These are phyloP conservation scores for Aselliscus stoliczkanus DNA, from an alignment of 2,797 vertebrate species.

Conservation along the genomic window DNA sequence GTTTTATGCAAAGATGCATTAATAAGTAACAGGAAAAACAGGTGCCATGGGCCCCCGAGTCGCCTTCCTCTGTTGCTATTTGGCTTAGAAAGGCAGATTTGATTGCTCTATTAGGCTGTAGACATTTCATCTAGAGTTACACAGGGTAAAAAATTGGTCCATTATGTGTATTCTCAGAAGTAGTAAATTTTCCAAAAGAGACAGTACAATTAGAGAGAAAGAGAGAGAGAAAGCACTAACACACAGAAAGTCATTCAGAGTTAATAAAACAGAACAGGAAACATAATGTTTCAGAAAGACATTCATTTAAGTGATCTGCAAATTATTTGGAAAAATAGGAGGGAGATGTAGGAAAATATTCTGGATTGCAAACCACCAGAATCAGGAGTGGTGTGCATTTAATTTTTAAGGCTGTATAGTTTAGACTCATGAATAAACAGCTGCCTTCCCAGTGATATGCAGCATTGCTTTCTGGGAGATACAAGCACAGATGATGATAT, in stretches of 20 bases:
- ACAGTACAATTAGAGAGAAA: not conserved
- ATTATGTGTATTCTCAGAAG: conserved; percentile 41
- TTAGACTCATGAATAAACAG: not conserved
- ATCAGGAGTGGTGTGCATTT: not conserved
- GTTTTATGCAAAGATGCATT: conserved; percentile 39
- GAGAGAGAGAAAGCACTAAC: not conserved
- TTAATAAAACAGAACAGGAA: conserved; percentile 51
- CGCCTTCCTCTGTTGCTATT: not conserved
- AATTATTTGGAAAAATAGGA: conserved; percentile 41
- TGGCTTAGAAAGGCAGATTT: not conserved
- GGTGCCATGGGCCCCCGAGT: not conserved
- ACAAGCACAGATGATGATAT: not conserved
- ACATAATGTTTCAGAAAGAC: not conserved
- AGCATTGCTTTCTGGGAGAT: not conserved
- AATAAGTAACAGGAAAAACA: conserved; percentile 11
- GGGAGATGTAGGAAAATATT: not conserved
- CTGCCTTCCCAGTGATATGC: not conserved
- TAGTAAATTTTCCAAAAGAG: conserved; percentile 47
- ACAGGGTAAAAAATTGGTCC: not conserved
- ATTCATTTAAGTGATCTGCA: conserved; percentile 26
- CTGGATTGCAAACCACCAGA: not conserved
- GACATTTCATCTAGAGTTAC: conserved; percentile 39
- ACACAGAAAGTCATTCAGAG: not conserved
- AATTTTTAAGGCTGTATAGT: conserved; percentile 1
- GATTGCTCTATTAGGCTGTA: conserved; percentile 31